These are phyloP conservation scores for Thryonomys swinderianus DNA, from an alignment of 2,113 vertebrate genomes.

Conservation along the genomic window DNA sequence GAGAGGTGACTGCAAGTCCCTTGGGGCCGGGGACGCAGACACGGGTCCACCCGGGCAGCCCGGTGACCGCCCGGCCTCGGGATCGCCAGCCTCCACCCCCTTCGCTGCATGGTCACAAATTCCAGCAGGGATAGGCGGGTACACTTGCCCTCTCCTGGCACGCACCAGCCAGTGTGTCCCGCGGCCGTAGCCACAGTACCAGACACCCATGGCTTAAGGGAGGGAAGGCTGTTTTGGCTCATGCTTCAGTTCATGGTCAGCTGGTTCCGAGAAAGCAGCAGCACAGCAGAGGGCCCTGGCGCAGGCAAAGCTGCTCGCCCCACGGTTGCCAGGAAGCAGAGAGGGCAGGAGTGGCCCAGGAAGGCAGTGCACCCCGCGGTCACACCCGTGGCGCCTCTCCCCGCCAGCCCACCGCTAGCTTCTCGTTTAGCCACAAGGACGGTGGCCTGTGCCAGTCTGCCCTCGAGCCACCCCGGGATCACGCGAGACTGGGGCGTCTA, in stretches of 20 bases:
- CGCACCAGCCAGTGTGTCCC: rapidly evolving
- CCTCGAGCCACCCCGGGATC: background rate
- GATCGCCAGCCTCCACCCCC: background rate
- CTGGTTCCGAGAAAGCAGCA: background rate
- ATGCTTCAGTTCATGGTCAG: background rate
- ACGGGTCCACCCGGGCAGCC: background rate
- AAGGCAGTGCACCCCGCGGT: background rate
- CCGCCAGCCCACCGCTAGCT: background rate
- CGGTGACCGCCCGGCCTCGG: no score
- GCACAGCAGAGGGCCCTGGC: background rate
- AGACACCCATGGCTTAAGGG: background rate
- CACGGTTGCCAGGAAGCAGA: background rate
- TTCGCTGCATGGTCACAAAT: background rate
- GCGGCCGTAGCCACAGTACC: background rate
- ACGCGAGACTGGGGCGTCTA: background rate
- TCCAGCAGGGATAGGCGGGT: background rate
- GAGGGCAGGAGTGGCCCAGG: background rate
- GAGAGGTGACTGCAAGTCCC: background rate
- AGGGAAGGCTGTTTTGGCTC: background rate
- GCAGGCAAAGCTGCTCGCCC: background rate
- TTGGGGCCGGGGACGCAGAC: background rate
- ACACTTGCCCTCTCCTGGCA: rapidly evolving
- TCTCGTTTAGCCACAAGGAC: background rate
- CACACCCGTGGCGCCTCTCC: background rate
- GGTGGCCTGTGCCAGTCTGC: background rate